phyloP scores from a whole-genome alignment of 2,888 invertebrate species.

The Taphrorychus bicolor region DNA sequence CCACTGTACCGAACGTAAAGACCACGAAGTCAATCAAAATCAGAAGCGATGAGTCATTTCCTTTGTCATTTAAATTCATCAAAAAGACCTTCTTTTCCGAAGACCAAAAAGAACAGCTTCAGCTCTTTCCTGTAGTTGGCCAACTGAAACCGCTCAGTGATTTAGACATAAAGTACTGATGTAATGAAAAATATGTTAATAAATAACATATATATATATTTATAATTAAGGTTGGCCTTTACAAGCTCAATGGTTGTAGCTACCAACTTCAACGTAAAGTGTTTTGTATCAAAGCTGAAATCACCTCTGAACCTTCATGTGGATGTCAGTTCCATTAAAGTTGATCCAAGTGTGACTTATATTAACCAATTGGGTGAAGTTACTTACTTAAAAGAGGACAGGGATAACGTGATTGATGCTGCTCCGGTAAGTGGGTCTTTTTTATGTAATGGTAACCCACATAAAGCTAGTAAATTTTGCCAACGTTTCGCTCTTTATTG shows the following conservation, averaged over 20 bases:
- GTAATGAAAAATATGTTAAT: too few relatives aligned
- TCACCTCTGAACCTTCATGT: slow-evolving; percentile 63
- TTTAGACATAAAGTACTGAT: slow-evolving; percentile 63
- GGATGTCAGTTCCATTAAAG: slow-evolving; percentile 63
- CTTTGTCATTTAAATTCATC: slow-evolving; percentile 63
- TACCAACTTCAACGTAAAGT: slow-evolving; percentile 65
- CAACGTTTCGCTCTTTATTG: too few relatives aligned
- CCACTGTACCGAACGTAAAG: slow-evolving; percentile 68
- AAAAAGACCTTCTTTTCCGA: slow-evolving; percentile 65
- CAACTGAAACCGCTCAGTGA: slow-evolving; percentile 61
- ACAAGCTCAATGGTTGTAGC: slow-evolving; percentile 65
- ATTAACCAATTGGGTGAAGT: slow-evolving; percentile 46
- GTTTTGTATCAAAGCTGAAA: slow-evolving; percentile 63
- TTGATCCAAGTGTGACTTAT: slow-evolving; percentile 63
- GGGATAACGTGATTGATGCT: slow-evolving; percentile 56
- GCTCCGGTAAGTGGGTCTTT: slow-evolving; percentile 57
- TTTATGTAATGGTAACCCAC: not conserved
- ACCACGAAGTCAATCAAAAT: slow-evolving; percentile 60
- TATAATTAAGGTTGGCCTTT: slow-evolving; percentile 62
- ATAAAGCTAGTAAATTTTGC: too few relatives aligned
- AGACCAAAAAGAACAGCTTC: slow-evolving; percentile 63
- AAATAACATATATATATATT: too few relatives aligned
- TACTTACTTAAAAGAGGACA: slow-evolving; percentile 47
- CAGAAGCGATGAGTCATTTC: slow-evolving; percentile 65
- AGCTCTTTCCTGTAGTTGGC: slow-evolving; percentile 63